A percentile compares a stretch with the other conserved stretches of the same genome.
Evolutionary conservation across 1,140 invertebrate species (phyloP).

Genomic region (Meloidogyne chitwoodi): DNA sequence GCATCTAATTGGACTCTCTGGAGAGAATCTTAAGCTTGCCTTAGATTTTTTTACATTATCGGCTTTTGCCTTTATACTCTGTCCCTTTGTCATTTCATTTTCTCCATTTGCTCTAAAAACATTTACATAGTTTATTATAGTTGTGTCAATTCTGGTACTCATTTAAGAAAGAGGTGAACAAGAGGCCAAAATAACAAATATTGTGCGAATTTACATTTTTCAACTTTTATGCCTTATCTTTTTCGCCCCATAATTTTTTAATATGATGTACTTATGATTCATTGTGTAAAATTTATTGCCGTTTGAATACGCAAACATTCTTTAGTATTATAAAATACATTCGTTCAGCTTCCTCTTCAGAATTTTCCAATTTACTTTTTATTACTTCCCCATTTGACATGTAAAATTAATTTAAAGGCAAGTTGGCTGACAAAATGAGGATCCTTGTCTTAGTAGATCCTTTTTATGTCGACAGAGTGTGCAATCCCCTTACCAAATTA

Average conservation of each 20-base stretch:
- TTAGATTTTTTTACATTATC: neutral
- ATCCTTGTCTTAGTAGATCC: neutral
- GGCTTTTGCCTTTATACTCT: neutral
- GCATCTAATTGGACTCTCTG: neutral
- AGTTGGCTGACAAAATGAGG: neutral
- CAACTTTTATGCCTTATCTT: too few relatives aligned
- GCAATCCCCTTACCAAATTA: neutral
- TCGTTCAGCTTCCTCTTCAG: neutral
- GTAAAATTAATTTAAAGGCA: neutral
- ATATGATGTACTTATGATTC: too few relatives aligned
- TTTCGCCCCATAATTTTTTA: too few relatives aligned
- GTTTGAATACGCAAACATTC: neutral
- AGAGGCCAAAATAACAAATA: too few relatives aligned
- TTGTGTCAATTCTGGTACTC: too few relatives aligned
- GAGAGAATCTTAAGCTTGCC: neutral
- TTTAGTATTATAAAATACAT: neutral
- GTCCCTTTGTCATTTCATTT: neutral
- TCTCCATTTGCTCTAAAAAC: neutral
- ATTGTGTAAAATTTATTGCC: neutral
- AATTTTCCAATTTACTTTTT: neutral
- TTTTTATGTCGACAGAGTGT: neutral
- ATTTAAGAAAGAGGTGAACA: too few relatives aligned
- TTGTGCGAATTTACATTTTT: too few relatives aligned
- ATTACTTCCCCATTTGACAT: neutral
- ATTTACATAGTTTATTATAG: too few relatives aligned